phyloP scores from a whole-genome alignment of 2,888 invertebrate genomes.

The Drosophila nr. perissopoda region DNA sequence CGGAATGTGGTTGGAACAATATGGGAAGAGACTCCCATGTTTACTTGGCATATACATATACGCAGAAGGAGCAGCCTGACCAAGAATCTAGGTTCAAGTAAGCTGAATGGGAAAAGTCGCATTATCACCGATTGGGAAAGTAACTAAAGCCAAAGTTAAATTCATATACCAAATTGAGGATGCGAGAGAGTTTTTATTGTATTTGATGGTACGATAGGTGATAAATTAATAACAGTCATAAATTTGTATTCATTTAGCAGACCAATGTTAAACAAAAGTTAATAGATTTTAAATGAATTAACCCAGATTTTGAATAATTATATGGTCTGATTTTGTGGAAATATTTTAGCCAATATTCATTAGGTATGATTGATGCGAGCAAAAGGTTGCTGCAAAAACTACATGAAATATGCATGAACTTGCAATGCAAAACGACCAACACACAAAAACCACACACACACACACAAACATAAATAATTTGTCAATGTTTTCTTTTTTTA shows the following conservation, averaged over 20 bases:
- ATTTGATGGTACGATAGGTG: conserved; percentile 1
- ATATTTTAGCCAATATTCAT: neutral
- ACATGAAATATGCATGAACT: conserved; percentile 41
- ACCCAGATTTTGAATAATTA: neutral
- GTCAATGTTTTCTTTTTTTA: conserved; percentile 19
- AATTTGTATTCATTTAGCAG: neutral
- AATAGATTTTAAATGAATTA: neutral
- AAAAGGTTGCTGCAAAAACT: conserved; percentile 7
- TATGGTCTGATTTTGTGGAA: neutral
- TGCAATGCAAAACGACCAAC: conserved; percentile 15
- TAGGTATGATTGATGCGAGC: neutral
- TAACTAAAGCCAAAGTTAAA: neutral
- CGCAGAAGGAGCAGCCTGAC: conserved; percentile 28
- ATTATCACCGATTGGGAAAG: conserved; percentile 6
- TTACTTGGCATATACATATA: neutral
- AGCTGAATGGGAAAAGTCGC: neutral
- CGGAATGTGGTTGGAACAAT: conserved; percentile 21
- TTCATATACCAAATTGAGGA: neutral
- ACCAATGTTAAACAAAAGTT: conserved; percentile 2
- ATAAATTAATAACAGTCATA: conserved; percentile 8
- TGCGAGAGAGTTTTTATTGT: neutral
- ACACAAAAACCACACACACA: conserved; percentile 40
- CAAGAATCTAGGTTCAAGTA: neutral
- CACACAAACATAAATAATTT: conserved; percentile 33
- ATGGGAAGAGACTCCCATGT: conserved; percentile 8